Evolutionary conservation across 1,140 invertebrate genomes (phyloP), one percentile per base, ranked within the genome.

Genomic region (Sycophaga agraensis): DNA sequence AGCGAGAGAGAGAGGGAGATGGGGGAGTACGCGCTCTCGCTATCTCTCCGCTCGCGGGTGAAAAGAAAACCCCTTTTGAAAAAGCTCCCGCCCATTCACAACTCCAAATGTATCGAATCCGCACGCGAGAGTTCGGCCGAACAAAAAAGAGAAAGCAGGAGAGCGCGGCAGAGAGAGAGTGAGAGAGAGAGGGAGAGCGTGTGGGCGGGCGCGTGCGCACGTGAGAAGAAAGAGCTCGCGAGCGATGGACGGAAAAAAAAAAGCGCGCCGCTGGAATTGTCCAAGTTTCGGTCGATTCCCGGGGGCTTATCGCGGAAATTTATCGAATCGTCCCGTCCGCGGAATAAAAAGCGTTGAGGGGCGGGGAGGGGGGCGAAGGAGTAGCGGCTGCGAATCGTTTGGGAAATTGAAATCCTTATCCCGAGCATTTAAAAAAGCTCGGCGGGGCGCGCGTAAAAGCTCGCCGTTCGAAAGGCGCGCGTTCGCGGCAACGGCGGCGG

Each of bases 391-490:
- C 50, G 37, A 50, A 59, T 59, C 57, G 57, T 59, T 59, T 59
- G 46, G 57, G 57, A 59, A 59, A 59, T 59, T 59, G 57, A 59
- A 59, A 59, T 51, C 57, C 57, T 59, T 59, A 59, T 59, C 57
- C n/a, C 45, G 37, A 21, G 56, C 50, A 59, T 59, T 59, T 51
- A 59, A 59, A n/a, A 59, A 51, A 51, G 24, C 45, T 39, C 56
- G n/a, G n/a, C n/a, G n/a, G n/a, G n/a, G 46, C 37, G 17, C 17
- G 24, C 24, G 43, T 35, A 49, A 22, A 51, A 51, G 24, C 28
- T 37, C 3, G n/a, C n/a, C n/a, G n/a, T n/a, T n/a, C n/a, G n/a
- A n/a, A n/a, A n/a, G n/a, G n/a, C n/a, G n/a, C n/a, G n/a, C n/a
- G n/a, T n/a, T n/a, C n/a, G n/a, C n/a, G n/a, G n/a, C n/a, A n/a